These are phyloP conservation scores for Danio kyathit DNA, from an alignment of 2,797 vertebrate genomes.

Conservation along the genomic window DNA sequence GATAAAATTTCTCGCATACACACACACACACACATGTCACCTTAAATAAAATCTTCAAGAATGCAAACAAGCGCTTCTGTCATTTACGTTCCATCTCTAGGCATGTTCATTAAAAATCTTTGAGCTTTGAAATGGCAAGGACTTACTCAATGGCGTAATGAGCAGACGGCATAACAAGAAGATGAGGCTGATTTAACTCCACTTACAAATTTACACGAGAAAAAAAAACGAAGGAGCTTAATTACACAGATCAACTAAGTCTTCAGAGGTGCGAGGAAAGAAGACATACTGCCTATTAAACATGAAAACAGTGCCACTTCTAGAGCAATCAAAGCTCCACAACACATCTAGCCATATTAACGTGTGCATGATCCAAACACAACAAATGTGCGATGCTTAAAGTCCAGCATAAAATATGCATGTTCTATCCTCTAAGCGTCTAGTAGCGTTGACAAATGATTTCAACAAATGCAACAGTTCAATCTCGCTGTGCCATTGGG, in stretches of 20 bases:
- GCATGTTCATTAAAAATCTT: constrained; percentile 67
- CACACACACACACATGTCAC: constrained; percentile 45
- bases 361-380: constrained; percentile 56
- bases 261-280: constrained; percentile 71
- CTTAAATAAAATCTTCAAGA: constrained; percentile 67
- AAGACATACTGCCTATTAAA: constrained; percentile 75
- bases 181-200: constrained; percentile 75
- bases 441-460: constrained; percentile 45
- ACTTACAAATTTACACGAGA: constrained; percentile 74
- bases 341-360: constrained; percentile 64
- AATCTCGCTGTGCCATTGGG: constrained; percentile 37
- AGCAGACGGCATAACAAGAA: constrained; percentile 71
- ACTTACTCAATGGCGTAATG: constrained; percentile 57
- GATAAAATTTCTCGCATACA: no score
- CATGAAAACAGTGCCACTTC: constrained; percentile 70
- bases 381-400: constrained; percentile 47
- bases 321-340: constrained; percentile 69
- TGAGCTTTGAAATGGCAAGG: constrained; percentile 60
- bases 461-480: constrained; percentile 40
- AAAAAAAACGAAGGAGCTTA: constrained; percentile 76
- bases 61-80: constrained; percentile 64
- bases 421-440: constrained; percentile 36
- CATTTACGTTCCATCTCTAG: constrained; percentile 69
- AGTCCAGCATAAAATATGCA: constrained; percentile 52
- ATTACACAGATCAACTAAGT: constrained; percentile 82